These are phyloP conservation scores for Nephrotoma guestfalica DNA, from an alignment of 2,888 invertebrate species.

Conservation along the genomic window DNA sequence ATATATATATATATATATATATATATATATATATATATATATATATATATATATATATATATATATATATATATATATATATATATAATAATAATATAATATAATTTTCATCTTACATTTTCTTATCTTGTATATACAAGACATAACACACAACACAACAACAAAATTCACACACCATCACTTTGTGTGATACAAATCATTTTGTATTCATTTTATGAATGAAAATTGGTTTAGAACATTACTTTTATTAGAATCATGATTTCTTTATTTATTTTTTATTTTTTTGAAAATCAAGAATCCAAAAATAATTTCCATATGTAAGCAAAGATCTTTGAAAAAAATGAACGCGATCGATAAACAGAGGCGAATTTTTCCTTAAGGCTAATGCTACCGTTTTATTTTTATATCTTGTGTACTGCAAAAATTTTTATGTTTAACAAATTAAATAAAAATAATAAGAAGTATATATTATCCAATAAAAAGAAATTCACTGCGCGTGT, in stretches of 20 bases:
- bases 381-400: constrained; percentile 3
- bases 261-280: neutral
- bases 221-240: neutral
- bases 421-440: neutral
- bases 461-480: neutral
- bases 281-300: neutral
- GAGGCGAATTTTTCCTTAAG: constrained; percentile 1
- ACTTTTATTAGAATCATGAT: neutral
- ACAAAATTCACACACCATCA: neutral
- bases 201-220: neutral
- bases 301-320: neutral
- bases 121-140: neutral
- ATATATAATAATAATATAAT: neutral
- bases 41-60: no score
- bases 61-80: no score
- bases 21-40: no score
- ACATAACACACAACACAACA: neutral
- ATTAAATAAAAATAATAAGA: neutral
- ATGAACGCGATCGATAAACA: constrained; percentile 1
- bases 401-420: neutral
- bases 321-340: neutral
- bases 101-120: neutral
- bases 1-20: no score
- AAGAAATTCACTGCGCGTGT: neutral
- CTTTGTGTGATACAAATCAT: neutral